Conservation (phyloP, 2,888 invertebrate genomes). For the Plebejus anna region DNA sequence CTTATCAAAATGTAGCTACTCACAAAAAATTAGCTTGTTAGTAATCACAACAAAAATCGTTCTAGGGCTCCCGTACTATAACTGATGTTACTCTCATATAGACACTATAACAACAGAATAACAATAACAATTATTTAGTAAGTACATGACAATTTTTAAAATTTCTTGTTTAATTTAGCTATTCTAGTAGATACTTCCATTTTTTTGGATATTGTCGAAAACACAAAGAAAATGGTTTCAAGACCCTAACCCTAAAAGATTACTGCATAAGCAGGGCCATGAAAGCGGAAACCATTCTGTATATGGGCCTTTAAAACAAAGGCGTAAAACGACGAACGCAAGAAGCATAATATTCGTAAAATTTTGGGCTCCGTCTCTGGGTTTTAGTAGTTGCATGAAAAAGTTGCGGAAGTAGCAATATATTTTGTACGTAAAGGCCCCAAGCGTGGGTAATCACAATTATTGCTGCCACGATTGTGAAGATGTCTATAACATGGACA, state of each 20-base stretch:
- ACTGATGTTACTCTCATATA: too few relatives aligned
- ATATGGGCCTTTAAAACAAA: conserved; percentile 8
- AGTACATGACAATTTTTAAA: too few relatives aligned
- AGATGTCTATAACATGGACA: neutral
- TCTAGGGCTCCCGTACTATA: too few relatives aligned
- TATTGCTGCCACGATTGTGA: too few relatives aligned
- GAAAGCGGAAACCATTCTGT: neutral
- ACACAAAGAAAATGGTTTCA: neutral
- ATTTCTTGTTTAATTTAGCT: neutral
- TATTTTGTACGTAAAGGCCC: neutral
- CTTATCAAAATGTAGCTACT: too few relatives aligned
- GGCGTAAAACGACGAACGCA: neutral
- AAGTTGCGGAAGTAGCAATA: neutral
- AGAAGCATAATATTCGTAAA: neutral
- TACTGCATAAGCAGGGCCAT: neutral
- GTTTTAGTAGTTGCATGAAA: neutral
- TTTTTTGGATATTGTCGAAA: neutral
- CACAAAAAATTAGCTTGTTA: too few relatives aligned
- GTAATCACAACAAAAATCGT: too few relatives aligned
- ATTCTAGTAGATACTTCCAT: neutral
- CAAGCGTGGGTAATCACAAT: neutral
- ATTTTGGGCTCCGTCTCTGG: neutral
- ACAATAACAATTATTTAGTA: too few relatives aligned
- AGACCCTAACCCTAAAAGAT: neutral
- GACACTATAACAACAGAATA: too few relatives aligned